Base-by-base conservation (phyloP, 2,797 vertebrate species). In the Notolepis coatsorum region DNA sequence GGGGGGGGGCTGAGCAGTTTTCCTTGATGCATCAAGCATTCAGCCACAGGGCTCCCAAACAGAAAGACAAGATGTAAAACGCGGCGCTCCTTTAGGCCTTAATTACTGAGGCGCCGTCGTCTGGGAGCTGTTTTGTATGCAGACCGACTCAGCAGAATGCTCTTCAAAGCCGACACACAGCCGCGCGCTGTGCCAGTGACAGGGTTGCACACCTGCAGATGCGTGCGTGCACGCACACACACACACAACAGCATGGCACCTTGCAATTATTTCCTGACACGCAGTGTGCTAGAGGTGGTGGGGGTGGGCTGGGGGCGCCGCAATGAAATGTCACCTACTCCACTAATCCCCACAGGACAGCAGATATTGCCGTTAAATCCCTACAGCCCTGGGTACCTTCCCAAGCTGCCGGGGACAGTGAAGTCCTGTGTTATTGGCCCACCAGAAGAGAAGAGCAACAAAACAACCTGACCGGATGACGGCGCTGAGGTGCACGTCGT, bases 71-170 rank as follows among this genome's bases (percentile, higher is more conserved):
- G 21, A 75, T 73, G 77, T 80, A 75, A 85, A 86, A 84, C 50
- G 71, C 87, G 69, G 61, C 48, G 65, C 73, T 88, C 61, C 80
- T 85, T 82, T 75, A 79, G 80, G 81, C 81, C 76, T 81, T 87
- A 89, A 91, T 91, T 86, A 85, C 82, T 75, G 62, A 83, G 84
- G 76, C 76, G 75, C 80, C 68, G 33, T 57, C 70, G 65, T 87
- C 77, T 78, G 62, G n/a, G 57, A 73, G 75, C 75, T 85, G 74
- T 69, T 91, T 86, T 77, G 77, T 83, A 84, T 84, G 84, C 72
- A 37, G 56, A 75, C 55, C 65, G 37, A 82, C 75, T 88, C 83
- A 84, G 83, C 82, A 82, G 79, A 85, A 85, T 76, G 77, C 77
- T 78, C 74, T 84, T 91, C 80, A 88, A 84, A 86, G 79, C 80